These are phyloP conservation scores for Lytechinus pictus DNA, from an alignment of 35 echinoderm and acorn worm genomes.

Conservation along the genomic window DNA sequence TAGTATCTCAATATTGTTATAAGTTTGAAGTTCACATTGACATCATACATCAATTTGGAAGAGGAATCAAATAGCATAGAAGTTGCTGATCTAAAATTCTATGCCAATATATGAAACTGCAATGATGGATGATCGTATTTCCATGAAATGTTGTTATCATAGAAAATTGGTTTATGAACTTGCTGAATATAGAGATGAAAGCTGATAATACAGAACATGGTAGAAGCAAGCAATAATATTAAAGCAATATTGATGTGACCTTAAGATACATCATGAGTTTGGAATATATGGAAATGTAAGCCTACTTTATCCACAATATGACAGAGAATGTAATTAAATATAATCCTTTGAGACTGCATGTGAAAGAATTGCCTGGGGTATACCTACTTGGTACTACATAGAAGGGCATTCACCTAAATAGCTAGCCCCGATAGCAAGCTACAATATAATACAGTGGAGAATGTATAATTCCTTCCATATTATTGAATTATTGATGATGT, in stretches of 20 bases:
- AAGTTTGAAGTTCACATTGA: not conserved
- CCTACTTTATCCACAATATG: not conserved
- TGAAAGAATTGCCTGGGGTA: not conserved
- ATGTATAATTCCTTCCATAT: not conserved
- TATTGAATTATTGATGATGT: slow-evolving; percentile 7
- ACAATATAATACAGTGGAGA: not conserved
- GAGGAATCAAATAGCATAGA: not conserved
- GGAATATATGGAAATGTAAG: not conserved
- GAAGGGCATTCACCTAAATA: not conserved
- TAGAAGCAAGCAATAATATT: not conserved
- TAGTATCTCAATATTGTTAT: not conserved
- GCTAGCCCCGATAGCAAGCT: not conserved
- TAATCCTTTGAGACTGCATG: not conserved
- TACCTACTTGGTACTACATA: not conserved
- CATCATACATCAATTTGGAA: not conserved
- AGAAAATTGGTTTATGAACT: not conserved
- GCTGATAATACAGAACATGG: not conserved
- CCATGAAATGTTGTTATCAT: not conserved
- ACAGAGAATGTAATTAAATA: not conserved
- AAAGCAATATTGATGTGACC: not conserved
- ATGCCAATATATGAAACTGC: not conserved
- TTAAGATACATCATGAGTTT: not conserved
- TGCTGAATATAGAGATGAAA: not conserved
- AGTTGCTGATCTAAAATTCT: not conserved
- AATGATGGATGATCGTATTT: not conserved